Conservation (phyloP, 2,113 vertebrate species). For the Daphoenositta chrysoptera region DNA sequence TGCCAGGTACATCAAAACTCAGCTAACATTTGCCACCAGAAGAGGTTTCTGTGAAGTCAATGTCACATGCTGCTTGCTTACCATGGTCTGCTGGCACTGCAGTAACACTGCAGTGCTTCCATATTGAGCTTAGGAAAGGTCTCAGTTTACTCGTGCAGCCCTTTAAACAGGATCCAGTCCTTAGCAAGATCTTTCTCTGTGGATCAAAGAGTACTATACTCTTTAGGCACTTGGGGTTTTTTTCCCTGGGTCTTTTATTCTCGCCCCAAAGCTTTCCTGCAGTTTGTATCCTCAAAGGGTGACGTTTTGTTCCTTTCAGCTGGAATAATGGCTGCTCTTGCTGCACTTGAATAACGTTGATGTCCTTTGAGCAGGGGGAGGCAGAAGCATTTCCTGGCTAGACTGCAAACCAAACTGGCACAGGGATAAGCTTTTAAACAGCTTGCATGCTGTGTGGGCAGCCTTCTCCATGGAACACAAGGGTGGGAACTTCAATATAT, state of each 20-base stretch:
- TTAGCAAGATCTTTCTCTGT: not conserved
- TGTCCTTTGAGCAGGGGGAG: not conserved
- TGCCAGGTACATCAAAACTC: not conserved
- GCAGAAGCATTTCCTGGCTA: constrained; percentile 13
- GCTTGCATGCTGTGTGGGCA: not conserved
- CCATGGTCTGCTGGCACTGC: not conserved
- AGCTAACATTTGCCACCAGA: not conserved
- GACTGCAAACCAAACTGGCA: not conserved
- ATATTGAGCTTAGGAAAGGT: not conserved
- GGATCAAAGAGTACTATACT: not conserved
- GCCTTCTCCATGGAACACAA: not conserved
- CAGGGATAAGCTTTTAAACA: not conserved
- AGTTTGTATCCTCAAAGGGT: not conserved
- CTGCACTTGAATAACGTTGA: not conserved
- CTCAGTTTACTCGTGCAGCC: not conserved
- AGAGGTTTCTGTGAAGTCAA: not conserved
- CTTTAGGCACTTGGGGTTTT: not conserved
- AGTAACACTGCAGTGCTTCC: not conserved
- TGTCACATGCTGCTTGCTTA: not conserved
- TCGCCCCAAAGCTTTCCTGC: not conserved
- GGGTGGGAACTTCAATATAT: not conserved
- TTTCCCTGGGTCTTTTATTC: not conserved
- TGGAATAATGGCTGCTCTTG: not conserved
- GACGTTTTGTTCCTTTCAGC: not conserved
- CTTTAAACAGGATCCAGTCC: not conserved